Percentiles rank a stretch among this genome's conserved stretches.
Conservation (phyloP, 2,113 vertebrate species). For the Sylvia atricapilla region DNA sequence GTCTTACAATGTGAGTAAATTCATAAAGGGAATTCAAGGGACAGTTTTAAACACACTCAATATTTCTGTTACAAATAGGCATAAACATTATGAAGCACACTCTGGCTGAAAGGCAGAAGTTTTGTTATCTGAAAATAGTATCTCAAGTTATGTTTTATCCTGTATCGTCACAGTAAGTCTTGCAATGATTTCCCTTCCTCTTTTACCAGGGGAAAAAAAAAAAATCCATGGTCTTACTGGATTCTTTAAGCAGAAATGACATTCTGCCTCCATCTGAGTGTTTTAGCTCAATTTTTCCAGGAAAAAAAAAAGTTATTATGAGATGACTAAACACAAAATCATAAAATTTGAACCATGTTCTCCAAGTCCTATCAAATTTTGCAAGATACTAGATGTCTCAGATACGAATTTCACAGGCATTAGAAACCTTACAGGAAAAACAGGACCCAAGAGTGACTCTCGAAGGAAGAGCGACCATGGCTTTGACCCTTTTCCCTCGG, state of each 20-base stretch:
- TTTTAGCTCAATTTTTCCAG: background rate
- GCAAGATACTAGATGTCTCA: background rate
- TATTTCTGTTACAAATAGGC: background rate
- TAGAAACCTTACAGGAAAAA: background rate
- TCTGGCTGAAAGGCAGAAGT: background rate
- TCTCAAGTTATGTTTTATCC: background rate
- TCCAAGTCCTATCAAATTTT: background rate
- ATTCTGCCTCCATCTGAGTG: background rate
- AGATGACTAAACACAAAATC: background rate
- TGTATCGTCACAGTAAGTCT: background rate
- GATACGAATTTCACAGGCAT: background rate
- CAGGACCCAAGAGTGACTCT: background rate
- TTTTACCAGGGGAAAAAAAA: background rate
- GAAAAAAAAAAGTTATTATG: background rate
- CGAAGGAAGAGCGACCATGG: background rate
- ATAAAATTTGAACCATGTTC: background rate
- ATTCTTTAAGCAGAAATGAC: conserved; percentile 31
- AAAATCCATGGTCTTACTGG: background rate
- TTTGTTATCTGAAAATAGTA: background rate
- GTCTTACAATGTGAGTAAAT: background rate
- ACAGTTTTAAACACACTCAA: background rate
- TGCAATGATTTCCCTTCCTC: background rate
- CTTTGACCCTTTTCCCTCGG: background rate
- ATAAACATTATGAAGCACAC: background rate
- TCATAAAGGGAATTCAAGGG: background rate